phyloP scores from a whole-genome alignment of 2,113 vertebrate genomes.

The Rhinolophus ferrumequinum region DNA sequence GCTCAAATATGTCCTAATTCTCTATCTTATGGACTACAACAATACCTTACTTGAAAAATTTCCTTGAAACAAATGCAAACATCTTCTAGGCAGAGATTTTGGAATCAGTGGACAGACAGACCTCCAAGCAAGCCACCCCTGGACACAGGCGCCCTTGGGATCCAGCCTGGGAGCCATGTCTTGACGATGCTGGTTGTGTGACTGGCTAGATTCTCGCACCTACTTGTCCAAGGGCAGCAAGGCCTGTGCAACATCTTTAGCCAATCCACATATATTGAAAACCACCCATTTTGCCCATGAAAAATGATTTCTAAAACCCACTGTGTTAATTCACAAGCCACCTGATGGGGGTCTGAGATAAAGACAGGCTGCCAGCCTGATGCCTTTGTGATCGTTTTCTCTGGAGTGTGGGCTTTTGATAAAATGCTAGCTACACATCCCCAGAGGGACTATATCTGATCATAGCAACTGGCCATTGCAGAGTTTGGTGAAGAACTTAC shows the following conservation, averaged over 20 bases:
- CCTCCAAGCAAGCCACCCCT: fast-evolving
- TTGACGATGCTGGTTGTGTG: background rate
- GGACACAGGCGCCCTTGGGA: background rate
- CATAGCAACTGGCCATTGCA: background rate
- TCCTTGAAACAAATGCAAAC: background rate
- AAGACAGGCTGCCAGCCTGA: background rate
- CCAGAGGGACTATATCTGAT: background rate
- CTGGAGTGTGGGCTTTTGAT: background rate
- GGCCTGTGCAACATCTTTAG: background rate
- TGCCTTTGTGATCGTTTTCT: background rate
- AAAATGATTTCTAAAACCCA: background rate
- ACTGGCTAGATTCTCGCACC: background rate
- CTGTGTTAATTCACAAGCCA: background rate
- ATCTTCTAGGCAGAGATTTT: background rate
- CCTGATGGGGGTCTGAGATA: background rate
- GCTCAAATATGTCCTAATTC: background rate
- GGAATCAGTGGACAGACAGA: background rate
- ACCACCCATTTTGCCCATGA: background rate
- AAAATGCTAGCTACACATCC: background rate
- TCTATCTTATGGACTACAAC: background rate
- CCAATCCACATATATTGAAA: background rate
- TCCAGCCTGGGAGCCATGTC: background rate
- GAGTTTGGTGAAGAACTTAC: background rate
- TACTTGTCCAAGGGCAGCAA: background rate
- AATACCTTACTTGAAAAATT: background rate